Percentiles rank a stretch among this genome's conserved stretches.
Evolutionary conservation across 2,888 invertebrate genomes (phyloP).

Genomic region (Sarcophaga variegata): DNA sequence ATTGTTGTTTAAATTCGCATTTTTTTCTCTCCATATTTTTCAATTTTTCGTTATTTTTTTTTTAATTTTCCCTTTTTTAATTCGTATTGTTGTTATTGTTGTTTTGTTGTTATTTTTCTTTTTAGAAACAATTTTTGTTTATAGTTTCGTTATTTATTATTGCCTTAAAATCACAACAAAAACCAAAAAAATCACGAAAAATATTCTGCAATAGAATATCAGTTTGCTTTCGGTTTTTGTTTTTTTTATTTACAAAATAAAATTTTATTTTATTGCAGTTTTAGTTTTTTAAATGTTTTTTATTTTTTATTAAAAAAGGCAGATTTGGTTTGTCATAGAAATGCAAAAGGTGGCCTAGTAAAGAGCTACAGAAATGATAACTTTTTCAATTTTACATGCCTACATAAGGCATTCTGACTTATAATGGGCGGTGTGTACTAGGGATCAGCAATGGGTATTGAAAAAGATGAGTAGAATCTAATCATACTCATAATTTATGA

Average conservation of each 20-base stretch:
- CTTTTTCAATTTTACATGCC: too few species aligned
- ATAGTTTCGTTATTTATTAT: constrained; percentile 61
- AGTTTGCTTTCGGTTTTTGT: neutral
- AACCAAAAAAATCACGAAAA: neutral
- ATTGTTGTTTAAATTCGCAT: constrained; percentile 48
- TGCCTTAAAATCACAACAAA: constrained; percentile 30
- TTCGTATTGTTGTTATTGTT: too few species aligned
- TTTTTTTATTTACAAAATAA: constrained; percentile 26
- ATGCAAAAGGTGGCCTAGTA: too few species aligned
- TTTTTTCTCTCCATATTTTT: constrained; percentile 35
- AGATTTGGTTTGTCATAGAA: neutral
- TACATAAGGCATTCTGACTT: too few species aligned
- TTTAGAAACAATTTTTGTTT: constrained; percentile 64
- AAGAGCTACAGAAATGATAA: too few species aligned
- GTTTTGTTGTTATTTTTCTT: constrained; percentile 30
- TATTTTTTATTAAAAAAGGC: constrained; percentile 3
- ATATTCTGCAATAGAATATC: too few species aligned
- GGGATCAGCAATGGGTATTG: too few species aligned
- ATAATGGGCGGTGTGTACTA: too few species aligned
- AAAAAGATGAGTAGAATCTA: too few species aligned
- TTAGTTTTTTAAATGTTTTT: neutral
- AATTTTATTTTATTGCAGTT: constrained; percentile 48
- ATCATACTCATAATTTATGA: too few species aligned
- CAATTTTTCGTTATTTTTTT: too few species aligned
- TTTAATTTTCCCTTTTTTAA: too few species aligned